Evolutionary conservation across 2,888 invertebrate genomes (phyloP), one percentile per base, ranked within the genome.

Genomic region (Adelognathus sp.): DNA sequence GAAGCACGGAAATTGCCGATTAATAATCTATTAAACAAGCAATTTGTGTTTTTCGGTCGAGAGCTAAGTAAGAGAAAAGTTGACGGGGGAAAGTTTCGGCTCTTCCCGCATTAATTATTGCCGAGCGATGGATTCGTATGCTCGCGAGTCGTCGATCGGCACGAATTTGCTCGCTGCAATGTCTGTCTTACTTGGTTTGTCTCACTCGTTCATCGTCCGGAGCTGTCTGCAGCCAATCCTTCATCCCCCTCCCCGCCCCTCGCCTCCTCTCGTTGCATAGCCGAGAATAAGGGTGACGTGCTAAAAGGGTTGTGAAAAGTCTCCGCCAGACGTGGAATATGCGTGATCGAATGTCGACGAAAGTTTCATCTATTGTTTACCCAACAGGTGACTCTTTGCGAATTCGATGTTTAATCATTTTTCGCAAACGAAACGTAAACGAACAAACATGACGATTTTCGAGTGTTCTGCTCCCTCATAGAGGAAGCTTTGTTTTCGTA

Each of bases 1-100:
- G 50, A 33, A 41, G 39, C 39, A 54, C 64, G 85, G 81, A 82
- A 84, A 83, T 85, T 82, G 81, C 63, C 80, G 82, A 83, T 87
- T 84, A 85, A 87, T 87, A 86, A 86, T 87, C 83, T 82, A 87
- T 86, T 82, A 81, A 84, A 82, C 81, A 81, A 84, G 85, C 85
- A 85, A 87, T 86, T 86, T 84, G 81, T 86, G 86, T 85, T 87
- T 84, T 78, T n/a, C n/a, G n/a, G n/a, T n/a, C 79, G 16, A 33
- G 64, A 74, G 80, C 39, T 80, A 83, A 85, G 83, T 83, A 83
- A 87, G 86, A 86, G 83, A 85, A 87, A n/a, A n/a, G 80, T 84
- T 85, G n/a, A n/a, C 77, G 58, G 74, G 39, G 75, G 83, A 87
- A 84, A n/a, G n/a, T n/a, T 87, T 86, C 33, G 79, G 73, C 56